Base-by-base conservation (phyloP, 1,140 invertebrate species). In the Drosophila pseudoobscura region DNA sequence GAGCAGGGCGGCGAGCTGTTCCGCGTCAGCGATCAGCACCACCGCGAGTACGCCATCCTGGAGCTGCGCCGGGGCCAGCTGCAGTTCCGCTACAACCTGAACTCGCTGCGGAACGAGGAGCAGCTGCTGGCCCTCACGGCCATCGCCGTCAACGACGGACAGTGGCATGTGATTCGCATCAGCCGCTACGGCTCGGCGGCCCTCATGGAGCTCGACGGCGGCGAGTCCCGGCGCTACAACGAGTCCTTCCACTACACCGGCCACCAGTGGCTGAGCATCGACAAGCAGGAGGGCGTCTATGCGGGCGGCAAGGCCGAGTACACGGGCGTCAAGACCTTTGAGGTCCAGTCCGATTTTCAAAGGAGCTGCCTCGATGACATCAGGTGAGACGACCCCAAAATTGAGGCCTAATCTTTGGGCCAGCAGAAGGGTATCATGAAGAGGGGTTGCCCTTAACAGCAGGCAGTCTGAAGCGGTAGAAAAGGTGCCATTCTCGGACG, bases 161-260 rank as follows among this genome's bases (percentile, higher is more conserved):
- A 95, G 71, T 96, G 95, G 95, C 95, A 96, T 90, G 93, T 93
- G 17, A 94, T 94, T 9, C 93, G 93, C 69, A 92, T 92, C n/a
- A 92, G 89, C 60, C 92, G 95, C 2, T 94, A 93, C 73, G 95
- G 95, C 17, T 94, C 93, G 54, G 93, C 94, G 41, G 94, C 95
- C 3, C 92, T 94, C 11, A 90, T 96, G 50, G 93, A 93, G 64
- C 82, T 96, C 54, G 95, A 96, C 87, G 94, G 94, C 9, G 95
- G 95, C n/a, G 95, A 96, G 90, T 95, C 95, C 5, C 80, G 94
- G 45, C 93, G 94, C 43, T 95, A 94, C 90, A 95, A 95, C 80
- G 94, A 95, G 84, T 94, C 94, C 8, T 93, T 94, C 73, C 92
- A 91, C 57, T 94, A 94, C 70, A 91, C 92, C 54, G 93, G 94